Percentiles rank a stretch among this genome's conserved stretches.
Evolutionary conservation across 1,140 invertebrate species (phyloP).

Genomic region (Calephelis nemesis): DNA sequence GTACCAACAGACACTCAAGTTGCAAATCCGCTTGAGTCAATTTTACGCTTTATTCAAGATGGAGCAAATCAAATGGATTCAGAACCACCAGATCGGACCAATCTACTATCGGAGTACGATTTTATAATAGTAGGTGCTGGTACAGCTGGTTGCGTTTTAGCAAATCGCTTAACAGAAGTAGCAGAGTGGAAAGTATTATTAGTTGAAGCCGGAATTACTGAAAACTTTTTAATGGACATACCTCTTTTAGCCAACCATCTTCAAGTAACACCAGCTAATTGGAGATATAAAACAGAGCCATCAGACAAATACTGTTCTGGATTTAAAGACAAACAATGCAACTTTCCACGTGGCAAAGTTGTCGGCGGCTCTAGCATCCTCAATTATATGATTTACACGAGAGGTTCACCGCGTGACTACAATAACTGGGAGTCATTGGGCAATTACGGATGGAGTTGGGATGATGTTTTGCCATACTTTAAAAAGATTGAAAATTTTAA

Average conservation of each 20-base stretch:
- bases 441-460: conserved; percentile 90
- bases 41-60: conserved; percentile 63
- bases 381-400: conserved; percentile 95
- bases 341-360: conserved; percentile 88
- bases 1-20: conserved; percentile 45
- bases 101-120: conserved; percentile 64
- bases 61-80: conserved; percentile 56
- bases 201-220: conserved; percentile 83
- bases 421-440: conserved; percentile 89
- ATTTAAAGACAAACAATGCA: conserved; percentile 81
- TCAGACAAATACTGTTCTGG: conserved; percentile 78
- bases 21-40: conserved; percentile 48
- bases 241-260: conserved; percentile 83
- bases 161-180: conserved; percentile 83
- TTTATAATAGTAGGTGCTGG: conserved; percentile 74
- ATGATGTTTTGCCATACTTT: conserved; percentile 90
- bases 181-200: conserved; percentile 83
- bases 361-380: conserved; percentile 92
- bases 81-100: conserved; percentile 59
- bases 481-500: conserved; percentile 87
- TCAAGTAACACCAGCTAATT: conserved; percentile 81
- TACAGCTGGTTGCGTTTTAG: conserved; percentile 81
- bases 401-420: conserved; percentile 88
- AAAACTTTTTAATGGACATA: conserved; percentile 84
- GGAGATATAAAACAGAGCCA: conserved; percentile 81